These are phyloP conservation scores for Megalonaias nervosa DNA, from an alignment of 1,140 invertebrate species.

Conservation along the genomic window DNA sequence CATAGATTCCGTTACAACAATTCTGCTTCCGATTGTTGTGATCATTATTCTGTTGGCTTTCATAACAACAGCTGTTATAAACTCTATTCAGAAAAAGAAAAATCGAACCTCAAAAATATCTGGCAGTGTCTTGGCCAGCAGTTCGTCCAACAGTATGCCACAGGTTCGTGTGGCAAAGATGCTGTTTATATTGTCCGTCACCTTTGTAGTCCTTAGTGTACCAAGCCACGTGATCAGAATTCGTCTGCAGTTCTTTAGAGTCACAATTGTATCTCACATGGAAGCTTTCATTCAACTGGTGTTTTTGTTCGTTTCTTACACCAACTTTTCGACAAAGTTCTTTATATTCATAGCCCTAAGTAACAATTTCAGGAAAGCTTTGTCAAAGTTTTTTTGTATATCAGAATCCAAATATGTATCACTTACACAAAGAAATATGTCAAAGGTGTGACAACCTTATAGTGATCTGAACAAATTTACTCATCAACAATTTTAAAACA, in stretches of 20 bases:
- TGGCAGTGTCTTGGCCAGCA: conserved; percentile 1
- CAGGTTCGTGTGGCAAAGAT: conserved; percentile 53
- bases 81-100: conserved; percentile 18
- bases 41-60: conserved; percentile 44
- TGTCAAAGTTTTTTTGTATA: conserved; percentile 4
- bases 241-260: conserved; percentile 30
- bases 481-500: too few relatives aligned
- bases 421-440: too few relatives aligned
- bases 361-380: conserved; percentile 47
- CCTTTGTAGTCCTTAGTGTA: conserved; percentile 47
- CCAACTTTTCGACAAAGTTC: conserved; percentile 48
- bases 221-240: conserved; percentile 46
- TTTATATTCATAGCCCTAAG: conserved; percentile 49
- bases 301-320: conserved; percentile 43
- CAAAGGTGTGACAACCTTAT: too few relatives aligned
- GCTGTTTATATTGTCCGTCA: conserved; percentile 49
- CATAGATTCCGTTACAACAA: conserved; percentile 45
- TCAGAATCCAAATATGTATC: too few relatives aligned
- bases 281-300: conserved; percentile 38
- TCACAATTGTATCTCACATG: background rate
- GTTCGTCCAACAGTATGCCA: conserved; percentile 22
- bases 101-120: conserved; percentile 15
- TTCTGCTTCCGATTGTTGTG: conserved; percentile 42
- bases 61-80: conserved; percentile 39
- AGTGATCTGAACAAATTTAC: too few relatives aligned